Base-by-base conservation (phyloP, 2,113 vertebrate species). In the Brachionichthys hirsutus region DNA sequence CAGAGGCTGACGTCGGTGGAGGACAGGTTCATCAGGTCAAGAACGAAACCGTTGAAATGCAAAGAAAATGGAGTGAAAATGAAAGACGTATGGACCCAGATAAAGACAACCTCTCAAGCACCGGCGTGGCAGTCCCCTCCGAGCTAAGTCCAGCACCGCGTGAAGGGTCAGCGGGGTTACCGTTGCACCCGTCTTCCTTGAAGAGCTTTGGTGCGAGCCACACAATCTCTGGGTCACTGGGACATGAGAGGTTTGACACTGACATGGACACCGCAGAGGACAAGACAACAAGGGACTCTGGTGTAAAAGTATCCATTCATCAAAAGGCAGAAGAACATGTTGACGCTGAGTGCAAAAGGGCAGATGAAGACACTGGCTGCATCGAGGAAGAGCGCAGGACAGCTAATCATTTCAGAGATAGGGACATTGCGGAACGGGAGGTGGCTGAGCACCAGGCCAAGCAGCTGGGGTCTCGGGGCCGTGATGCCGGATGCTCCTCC, bases 401-500 rank as follows among this genome's bases (percentile, higher is more conserved):
- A 14, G 30, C 4, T 36, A 56, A 56, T 13, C 73, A 62, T 16
- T 5, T 12, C 2, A 64, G 81, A 34, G 87, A 88, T n/a, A 89
- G 91, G 35, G 94, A 91, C 49, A 91, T 80, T 0, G 87, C 90
- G 44, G 94, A 96, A 34, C 90, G 90, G 11, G 93, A 94, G 50
- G 91, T 93, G 20, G 92, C 93, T 0, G 92, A 94, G 61, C 92
- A 95, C 73, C 85, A 93, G 2, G 91, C 91, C 0, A 81, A 89
- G 61, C 87, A 89, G 0, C 91, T 91, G 67, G 94, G 92, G 86
- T 87, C 51, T 20, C 68, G 48, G 19, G 49, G 72, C 18, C 53
- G 11, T 1, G 44, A 17, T 17, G 35, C 59, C 1, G 5, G 60
- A 42, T 40, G 49, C 24, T 64, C 65, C 5, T 51, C 73, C 1